phyloP scores from a whole-genome alignment of 2,113 vertebrate genomes.

The Istiophorus platypterus region DNA sequence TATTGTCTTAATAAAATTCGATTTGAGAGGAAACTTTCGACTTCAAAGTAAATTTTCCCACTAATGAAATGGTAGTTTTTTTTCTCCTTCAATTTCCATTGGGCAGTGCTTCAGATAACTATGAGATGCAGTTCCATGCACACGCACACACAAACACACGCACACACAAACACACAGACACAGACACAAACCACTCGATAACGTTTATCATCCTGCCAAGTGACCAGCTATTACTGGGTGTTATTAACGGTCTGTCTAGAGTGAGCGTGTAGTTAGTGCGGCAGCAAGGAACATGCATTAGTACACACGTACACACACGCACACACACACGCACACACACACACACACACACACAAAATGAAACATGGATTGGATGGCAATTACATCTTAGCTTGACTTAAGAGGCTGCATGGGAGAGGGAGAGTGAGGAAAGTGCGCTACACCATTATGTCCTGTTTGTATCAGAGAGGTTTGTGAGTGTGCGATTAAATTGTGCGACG shows the following conservation, averaged over 20 bases:
- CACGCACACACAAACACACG: neutral
- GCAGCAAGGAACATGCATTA: constrained; percentile 53
- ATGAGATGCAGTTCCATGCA: constrained; percentile 13
- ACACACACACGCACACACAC: constrained; percentile 28
- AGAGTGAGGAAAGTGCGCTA: neutral
- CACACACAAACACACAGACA: constrained; percentile 17
- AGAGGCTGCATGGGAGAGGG: constrained; percentile 58
- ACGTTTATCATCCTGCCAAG: constrained; percentile 68
- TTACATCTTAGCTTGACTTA: constrained; percentile 60
- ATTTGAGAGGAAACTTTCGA: neutral
- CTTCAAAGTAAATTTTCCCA: neutral
- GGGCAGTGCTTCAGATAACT: constrained; percentile 35
- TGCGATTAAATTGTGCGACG: neutral
- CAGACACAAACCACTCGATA: constrained; percentile 53
- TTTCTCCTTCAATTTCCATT: neutral
- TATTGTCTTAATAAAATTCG: neutral
- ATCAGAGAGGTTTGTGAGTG: neutral
- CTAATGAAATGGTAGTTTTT: neutral
- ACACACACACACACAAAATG: constrained; percentile 28
- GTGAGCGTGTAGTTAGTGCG: constrained; percentile 51
- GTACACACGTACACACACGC: constrained; percentile 38
- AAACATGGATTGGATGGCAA: constrained; percentile 48
- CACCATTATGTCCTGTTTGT: constrained; percentile 28
- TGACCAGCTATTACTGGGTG: constrained; percentile 61
- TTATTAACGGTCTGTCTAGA: constrained; percentile 63